These are phyloP conservation scores for Acanthis flammea DNA, from an alignment of 2,797 vertebrate species.

Conservation along the genomic window DNA sequence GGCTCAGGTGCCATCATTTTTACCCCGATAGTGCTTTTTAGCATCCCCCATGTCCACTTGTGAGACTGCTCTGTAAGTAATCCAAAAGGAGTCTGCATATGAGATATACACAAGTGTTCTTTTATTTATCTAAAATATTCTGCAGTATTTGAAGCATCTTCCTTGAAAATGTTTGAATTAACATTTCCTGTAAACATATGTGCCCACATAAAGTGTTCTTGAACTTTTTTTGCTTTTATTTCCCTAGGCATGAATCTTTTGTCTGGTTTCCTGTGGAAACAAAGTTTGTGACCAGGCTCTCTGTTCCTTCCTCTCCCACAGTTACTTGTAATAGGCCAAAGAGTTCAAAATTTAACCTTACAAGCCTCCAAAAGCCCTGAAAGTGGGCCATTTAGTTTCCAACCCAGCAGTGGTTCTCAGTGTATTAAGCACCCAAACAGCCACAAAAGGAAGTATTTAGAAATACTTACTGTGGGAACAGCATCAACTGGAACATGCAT, in stretches of 20 bases:
- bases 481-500: background rate
- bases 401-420: background rate
- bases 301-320: slow-evolving; percentile 29
- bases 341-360: slow-evolving; percentile 10
- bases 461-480: slow-evolving; percentile 7
- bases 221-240: background rate
- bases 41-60: rapidly evolving
- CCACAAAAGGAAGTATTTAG: background rate
- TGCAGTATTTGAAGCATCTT: background rate
- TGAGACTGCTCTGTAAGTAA: background rate
- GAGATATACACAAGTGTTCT: background rate
- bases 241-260: background rate
- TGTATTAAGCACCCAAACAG: background rate
- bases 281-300: background rate
- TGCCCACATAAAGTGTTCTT: background rate
- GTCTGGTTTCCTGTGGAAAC: slow-evolving; percentile 21
- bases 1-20: background rate
- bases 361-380: background rate
- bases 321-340: background rate
- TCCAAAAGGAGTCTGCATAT: background rate
- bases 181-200: background rate
- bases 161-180: background rate
- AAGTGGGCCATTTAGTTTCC: background rate
- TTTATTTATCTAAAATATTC: background rate
- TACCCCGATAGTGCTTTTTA: background rate